These are phyloP conservation scores for Gavia stellata DNA, from an alignment of 2,113 vertebrate genomes.

Conservation along the genomic window DNA sequence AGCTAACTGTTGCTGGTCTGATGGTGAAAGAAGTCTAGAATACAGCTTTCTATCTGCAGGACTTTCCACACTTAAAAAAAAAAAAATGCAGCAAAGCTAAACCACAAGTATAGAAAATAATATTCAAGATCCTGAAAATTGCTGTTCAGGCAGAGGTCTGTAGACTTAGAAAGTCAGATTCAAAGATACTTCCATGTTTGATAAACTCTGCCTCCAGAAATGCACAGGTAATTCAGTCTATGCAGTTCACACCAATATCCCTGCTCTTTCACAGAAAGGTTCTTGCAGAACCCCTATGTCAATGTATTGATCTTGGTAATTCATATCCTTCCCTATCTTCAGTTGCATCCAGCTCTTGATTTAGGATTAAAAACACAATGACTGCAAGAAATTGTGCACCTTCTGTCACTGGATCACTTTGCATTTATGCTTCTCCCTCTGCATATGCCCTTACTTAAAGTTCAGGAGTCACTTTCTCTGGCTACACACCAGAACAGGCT, in stretches of 20 bases:
- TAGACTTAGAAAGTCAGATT: neutral
- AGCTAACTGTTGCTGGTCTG: neutral
- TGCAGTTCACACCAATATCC: neutral
- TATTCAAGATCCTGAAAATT: neutral
- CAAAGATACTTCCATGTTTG: neutral
- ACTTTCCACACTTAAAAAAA: neutral
- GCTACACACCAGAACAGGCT: neutral
- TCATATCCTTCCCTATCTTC: neutral
- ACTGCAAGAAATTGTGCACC: neutral
- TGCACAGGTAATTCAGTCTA: neutral
- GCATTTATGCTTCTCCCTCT: neutral
- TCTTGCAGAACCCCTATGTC: neutral
- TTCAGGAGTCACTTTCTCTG: neutral
- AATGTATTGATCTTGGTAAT: neutral
- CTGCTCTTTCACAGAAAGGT: neutral
- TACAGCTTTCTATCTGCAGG: neutral
- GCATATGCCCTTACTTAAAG: neutral
- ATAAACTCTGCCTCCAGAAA: neutral
- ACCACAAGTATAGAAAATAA: neutral
- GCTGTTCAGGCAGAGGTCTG: neutral
- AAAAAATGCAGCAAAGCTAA: neutral
- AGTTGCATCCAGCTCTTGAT: neutral
- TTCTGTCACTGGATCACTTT: neutral
- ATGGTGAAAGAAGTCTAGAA: neutral
- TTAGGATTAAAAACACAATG: neutral